Base-by-base conservation (phyloP, 2,888 invertebrate species). In the Blastobasis lacticolella region DNA sequence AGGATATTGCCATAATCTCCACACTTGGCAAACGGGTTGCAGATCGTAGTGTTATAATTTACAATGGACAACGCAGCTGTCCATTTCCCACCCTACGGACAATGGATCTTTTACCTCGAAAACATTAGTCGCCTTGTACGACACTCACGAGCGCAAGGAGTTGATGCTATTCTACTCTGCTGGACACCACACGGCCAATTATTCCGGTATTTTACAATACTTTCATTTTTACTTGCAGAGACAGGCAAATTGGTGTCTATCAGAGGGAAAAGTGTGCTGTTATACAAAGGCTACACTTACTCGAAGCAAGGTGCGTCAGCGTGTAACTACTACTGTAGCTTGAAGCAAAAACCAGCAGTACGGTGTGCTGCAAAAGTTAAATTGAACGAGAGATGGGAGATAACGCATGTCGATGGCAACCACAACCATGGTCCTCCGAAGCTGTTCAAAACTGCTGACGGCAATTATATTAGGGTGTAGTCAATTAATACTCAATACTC, bases 391-490 rank as follows among this genome's bases (percentile, higher is more conserved):
- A 9, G 5, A 4, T 6, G 4, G 9, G 10, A 8, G 10, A 43
- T 49, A 6, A 6, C 10, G 6, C 5, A 37, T n/a, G 10, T 6
- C 37, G 10, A n/a, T n/a, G n/a, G 23, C 6, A 7, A 43, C n/a
- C 49, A 49, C 36, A 45, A 45, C n/a, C 49, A 49, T 38, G 7
- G 8, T 7, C 49, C 49, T 9, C 49, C 49, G 8, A 8, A 45
- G 6, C 40, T 45, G 10, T 46, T 8, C 8, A 41, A 42, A 42
- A 46, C 5, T 10, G 4, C 37, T 4, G 42, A 42, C 4, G 46
- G 46, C 37, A 4, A 5, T 2, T 49, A 45, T 38, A 4, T 37
- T 40, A 49, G 44, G 10, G 8, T 40, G 10, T 47, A 10, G 37
- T 45, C 10, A 5, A 5, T 45, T 7, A 45, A 55, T 1, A 50